These are phyloP conservation scores for Misgurnus mizolepis DNA, from an alignment of 2,113 vertebrate species.

Conservation along the genomic window DNA sequence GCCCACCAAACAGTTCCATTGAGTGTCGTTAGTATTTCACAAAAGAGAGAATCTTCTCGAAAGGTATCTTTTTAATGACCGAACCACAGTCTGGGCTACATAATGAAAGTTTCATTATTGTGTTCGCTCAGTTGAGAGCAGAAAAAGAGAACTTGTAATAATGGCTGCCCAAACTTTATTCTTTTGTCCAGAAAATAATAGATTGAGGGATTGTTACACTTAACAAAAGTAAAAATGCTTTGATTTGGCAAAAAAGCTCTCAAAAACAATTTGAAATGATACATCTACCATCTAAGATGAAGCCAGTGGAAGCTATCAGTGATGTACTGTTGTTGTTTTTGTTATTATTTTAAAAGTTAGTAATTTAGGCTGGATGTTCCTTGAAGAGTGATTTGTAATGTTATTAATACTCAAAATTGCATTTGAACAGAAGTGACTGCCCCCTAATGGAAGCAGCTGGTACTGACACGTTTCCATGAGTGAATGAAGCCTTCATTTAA, in stretches of 20 bases:
- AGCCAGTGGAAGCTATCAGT: too few relatives aligned
- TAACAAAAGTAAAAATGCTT: background rate
- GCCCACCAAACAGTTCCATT: constrained; percentile 55
- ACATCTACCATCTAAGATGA: too few relatives aligned
- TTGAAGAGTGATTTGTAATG: background rate
- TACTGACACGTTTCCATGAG: background rate
- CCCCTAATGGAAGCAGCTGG: constrained; percentile 70
- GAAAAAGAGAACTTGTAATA: constrained; percentile 48
- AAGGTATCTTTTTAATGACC: constrained; percentile 61
- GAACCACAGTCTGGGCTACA: constrained; percentile 58
- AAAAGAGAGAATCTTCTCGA: constrained; percentile 59
- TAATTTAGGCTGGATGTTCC: background rate
- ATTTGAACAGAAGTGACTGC: constrained; percentile 71
- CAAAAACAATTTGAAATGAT: background rate
- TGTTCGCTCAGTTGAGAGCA: constrained; percentile 56
- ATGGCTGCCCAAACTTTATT: constrained; percentile 64
- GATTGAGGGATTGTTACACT: background rate
- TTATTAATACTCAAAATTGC: background rate
- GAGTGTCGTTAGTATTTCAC: constrained; percentile 42
- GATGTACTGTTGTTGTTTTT: background rate
- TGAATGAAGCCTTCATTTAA: background rate
- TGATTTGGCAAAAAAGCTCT: background rate
- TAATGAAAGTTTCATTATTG: constrained; percentile 61
- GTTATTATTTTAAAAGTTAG: background rate
- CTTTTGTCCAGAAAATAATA: constrained; percentile 51